Evolutionary conservation across 2,888 invertebrate species (phyloP).

Genomic region (Meliscaeva auricollis): DNA sequence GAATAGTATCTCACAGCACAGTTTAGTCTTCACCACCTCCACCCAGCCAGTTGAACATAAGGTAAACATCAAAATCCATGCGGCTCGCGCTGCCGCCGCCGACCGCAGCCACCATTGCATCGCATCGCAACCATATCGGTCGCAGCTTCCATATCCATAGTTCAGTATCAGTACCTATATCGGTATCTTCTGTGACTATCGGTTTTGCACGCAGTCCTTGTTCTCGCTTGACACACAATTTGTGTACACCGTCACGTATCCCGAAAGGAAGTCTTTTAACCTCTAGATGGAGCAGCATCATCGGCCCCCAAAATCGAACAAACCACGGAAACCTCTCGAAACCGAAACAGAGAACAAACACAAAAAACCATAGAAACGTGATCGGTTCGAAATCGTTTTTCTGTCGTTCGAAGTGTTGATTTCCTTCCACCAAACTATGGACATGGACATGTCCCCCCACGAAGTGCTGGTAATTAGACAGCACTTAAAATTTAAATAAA

Average conservation of each 20-base stretch:
- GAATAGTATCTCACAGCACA: constrained; percentile 62
- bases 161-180: neutral
- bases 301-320: constrained; percentile 59
- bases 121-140: neutral
- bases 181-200: constrained; percentile 65
- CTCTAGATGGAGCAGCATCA: constrained; percentile 58
- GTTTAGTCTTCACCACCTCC: constrained; percentile 50
- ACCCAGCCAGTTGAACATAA: constrained; percentile 26
- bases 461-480: constrained; percentile 72
- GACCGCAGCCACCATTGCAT: neutral
- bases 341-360: constrained; percentile 1
- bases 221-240: constrained; percentile 72
- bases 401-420: constrained; percentile 70
- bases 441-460: constrained; percentile 34
- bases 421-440: constrained; percentile 36
- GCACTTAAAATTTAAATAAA: constrained; percentile 74
- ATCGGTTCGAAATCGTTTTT: constrained; percentile 67
- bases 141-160: constrained; percentile 5
- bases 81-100: constrained; percentile 25
- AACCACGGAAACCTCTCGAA: constrained; percentile 38
- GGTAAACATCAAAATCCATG: constrained; percentile 65
- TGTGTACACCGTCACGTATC: constrained; percentile 68
- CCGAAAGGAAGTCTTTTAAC: constrained; percentile 74
- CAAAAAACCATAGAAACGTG: constrained; percentile 65
- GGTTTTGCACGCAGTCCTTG: constrained; percentile 74